Percentiles rank a stretch among this genome's conserved stretches.
Conservation (phyloP, 1,140 invertebrate genomes). For the Campodea augens region DNA sequence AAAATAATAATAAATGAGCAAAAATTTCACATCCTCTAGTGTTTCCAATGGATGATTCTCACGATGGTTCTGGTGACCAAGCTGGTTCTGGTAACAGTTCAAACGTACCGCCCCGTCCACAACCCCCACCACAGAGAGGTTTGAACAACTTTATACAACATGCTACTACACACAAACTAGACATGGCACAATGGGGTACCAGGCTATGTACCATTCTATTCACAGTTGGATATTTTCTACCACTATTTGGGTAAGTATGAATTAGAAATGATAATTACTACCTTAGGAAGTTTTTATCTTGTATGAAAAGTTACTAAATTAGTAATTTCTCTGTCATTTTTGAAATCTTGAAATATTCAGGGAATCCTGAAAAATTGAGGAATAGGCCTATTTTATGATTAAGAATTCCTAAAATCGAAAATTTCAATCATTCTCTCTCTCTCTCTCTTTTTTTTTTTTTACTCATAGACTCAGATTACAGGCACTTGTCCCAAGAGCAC, state of each 20-base stretch:
- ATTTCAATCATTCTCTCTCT: background rate
- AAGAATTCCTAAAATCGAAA: constrained; percentile 1
- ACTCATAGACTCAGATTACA: too few relatives aligned
- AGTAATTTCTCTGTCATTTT: background rate
- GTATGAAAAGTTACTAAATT: constrained; percentile 9
- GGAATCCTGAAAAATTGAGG: background rate
- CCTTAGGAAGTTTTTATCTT: background rate
- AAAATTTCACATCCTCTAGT: too few relatives aligned
- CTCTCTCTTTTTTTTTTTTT: too few relatives aligned
- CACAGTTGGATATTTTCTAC: constrained; percentile 63
- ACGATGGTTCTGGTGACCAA: too few relatives aligned
- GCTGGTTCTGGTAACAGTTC: too few relatives aligned
- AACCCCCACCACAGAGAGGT: constrained; percentile 21
- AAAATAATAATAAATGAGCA: too few relatives aligned
- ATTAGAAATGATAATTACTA: constrained; percentile 1
- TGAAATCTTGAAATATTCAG: constrained; percentile 3
- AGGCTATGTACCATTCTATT: constrained; percentile 62
- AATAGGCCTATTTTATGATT: too few relatives aligned
- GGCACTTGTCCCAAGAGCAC: too few relatives aligned
- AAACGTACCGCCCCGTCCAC: too few relatives aligned
- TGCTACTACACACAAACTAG: constrained; percentile 60
- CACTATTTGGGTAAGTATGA: constrained; percentile 62
- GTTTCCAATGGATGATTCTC: too few relatives aligned
- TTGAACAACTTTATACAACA: constrained; percentile 45
- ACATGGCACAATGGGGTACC: constrained; percentile 62